Conservation (phyloP, 30 jellyfish, hydroid and myxozoan genomes). For the Aurelia sp. region DNA sequence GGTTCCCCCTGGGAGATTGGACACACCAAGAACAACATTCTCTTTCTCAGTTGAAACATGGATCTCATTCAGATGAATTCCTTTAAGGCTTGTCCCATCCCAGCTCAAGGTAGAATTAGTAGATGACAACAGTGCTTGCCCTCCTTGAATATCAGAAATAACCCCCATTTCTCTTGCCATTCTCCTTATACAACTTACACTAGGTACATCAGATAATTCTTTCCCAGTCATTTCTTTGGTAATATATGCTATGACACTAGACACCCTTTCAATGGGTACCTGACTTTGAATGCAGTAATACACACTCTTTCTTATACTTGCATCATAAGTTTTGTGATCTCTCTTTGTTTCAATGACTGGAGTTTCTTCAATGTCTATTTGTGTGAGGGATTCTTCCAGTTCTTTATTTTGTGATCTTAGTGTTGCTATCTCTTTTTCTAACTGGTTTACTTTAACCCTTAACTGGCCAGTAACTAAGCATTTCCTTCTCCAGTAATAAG, state of each 20-base stretch:
- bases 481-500: conserved; percentile 8
- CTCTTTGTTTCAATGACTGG: conserved; percentile 2
- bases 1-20: conserved; percentile 52
- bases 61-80: conserved; percentile 35
- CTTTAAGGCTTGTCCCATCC: conserved; percentile 10
- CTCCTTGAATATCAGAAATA: conserved; percentile 9
- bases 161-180: not conserved
- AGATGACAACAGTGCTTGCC: conserved; percentile 1
- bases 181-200: not conserved
- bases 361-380: not conserved
- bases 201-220: not conserved
- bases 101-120: not conserved
- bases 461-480: not conserved
- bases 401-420: not conserved
- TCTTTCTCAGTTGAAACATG: conserved; percentile 36
- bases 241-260: not conserved
- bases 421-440: not conserved
- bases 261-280: conserved; percentile 7
- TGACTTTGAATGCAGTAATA: conserved; percentile 38
- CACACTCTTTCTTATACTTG: conserved; percentile 31
- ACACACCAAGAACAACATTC: conserved; percentile 1
- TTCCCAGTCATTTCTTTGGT: conserved; percentile 24
- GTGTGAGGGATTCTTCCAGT: not conserved
- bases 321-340: not conserved
- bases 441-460: not conserved